These are phyloP conservation scores for Prietella phreatophila DNA, from an alignment of 2,113 vertebrate species.

Conservation along the genomic window DNA sequence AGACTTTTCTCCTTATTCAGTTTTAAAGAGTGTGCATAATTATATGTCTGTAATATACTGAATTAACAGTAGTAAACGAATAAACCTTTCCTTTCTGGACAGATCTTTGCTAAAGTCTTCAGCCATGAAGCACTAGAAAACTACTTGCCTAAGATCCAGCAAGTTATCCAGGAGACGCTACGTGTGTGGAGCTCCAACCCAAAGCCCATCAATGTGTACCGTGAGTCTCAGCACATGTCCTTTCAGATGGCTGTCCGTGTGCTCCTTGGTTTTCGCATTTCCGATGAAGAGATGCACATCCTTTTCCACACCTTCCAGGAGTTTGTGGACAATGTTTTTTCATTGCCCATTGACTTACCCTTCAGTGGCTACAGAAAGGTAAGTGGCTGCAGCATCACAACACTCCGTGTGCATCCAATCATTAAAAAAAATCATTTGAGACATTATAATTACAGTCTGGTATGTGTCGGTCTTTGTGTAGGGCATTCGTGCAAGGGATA, in stretches of 20 bases:
- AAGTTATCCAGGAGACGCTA: conserved; percentile 93
- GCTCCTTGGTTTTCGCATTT: conserved; percentile 90
- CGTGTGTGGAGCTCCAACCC: conserved; percentile 90
- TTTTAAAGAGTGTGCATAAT: neutral
- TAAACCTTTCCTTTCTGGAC: neutral
- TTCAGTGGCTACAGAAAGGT: conserved; percentile 95
- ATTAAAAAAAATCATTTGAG: neutral
- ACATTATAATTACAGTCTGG: neutral
- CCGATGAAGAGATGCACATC: conserved; percentile 84
- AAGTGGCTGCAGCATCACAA: conserved; percentile 42
- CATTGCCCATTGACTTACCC: conserved; percentile 90
- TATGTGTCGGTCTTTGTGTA: conserved; percentile 52
- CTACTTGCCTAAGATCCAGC: conserved; percentile 95
- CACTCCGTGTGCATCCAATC: neutral
- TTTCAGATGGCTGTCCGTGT: conserved; percentile 96
- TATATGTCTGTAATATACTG: neutral
- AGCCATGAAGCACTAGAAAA: conserved; percentile 93
- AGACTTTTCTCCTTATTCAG: neutral
- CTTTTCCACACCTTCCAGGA: conserved; percentile 94
- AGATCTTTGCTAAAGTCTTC: conserved; percentile 98
- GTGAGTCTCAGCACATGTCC: conserved; percentile 89
- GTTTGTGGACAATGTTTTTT: conserved; percentile 97
- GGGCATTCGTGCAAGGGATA: conserved; percentile 92
- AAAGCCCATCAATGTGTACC: conserved; percentile 92
- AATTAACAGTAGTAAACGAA: neutral